Base-by-base conservation (phyloP, 2,888 invertebrate species). In the Tetragnatha montana region DNA sequence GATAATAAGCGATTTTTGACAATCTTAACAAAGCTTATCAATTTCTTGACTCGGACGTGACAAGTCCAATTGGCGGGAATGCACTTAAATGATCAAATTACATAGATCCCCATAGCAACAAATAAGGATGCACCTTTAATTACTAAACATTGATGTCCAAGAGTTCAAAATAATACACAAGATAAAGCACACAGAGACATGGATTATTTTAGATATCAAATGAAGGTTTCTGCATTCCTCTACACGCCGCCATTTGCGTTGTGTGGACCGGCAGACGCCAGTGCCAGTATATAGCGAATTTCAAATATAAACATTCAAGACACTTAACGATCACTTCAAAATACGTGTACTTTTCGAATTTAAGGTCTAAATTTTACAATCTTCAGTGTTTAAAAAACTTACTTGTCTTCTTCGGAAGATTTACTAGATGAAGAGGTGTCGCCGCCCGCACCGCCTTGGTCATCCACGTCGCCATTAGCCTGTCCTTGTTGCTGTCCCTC, bases 331-430 rank as follows among this genome's bases (percentile, higher is more conserved):
- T 35, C 35, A 35, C 4, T 35, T 35, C 35, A 35, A 35, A 35
- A 35, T 1, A 2, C 1, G 35, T 35, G 35, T 2, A 35, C 4
- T 35, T 35, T 35, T 35, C 12, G 12, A 60, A 60, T 60, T 10
- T 12, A 10, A 17, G 4, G 12, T 17, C 17, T 7, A 60, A 60
- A 60, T 10, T 3, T 8, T 10, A 17, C 14, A 17, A 60, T 60
- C 60, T 60, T 60, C 60, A 60, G 12, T 60, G 35, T 60, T 60
- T 8, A 12, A 17, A 60, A 10, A 22, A 87, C 89, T 84, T 85
- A 89, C 89, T 89, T 89, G 78, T 89, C 89, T 89, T 88, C 88
- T 88, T 89, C 89, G 69, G 80, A 81, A 6, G 85, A 86, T 86
- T 86, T 89, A 75, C 71, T 78, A 76, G 85, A 69, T 76, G 76